Percentiles rank a stretch among this genome's conserved stretches.
Evolutionary conservation across 2,113 vertebrate genomes (phyloP).

Genomic region (Apeltes quadracus): DNA sequence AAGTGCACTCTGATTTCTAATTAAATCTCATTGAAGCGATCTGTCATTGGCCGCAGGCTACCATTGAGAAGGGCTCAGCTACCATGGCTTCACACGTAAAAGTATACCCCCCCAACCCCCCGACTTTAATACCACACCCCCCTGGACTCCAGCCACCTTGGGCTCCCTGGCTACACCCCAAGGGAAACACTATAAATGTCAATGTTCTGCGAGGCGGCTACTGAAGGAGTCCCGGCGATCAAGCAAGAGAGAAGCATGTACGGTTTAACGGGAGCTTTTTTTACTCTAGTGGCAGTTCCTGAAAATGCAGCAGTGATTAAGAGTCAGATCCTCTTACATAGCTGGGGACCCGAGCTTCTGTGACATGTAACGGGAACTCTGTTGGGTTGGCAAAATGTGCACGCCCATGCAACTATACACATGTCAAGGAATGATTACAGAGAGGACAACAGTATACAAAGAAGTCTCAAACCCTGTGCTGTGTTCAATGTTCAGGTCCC

Average conservation of each 20-base stretch:
- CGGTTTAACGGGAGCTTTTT: constrained; percentile 9
- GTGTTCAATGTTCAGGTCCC: constrained; percentile 29
- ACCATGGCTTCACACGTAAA: constrained; percentile 53
- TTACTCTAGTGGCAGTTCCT: constrained; percentile 58
- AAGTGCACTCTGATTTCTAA: constrained; percentile 68
- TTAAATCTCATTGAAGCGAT: constrained; percentile 75
- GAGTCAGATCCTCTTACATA: constrained; percentile 49
- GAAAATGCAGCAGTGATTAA: constrained; percentile 53
- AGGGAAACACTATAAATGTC: constrained; percentile 71
- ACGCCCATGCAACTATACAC: constrained; percentile 7
- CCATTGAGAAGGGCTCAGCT: constrained; percentile 58
- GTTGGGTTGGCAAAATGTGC: constrained; percentile 40
- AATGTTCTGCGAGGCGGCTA: constrained; percentile 41
- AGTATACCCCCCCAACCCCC: constrained; percentile 25
- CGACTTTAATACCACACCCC: constrained; percentile 28
- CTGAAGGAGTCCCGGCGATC: constrained; percentile 42
- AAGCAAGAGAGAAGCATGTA: constrained; percentile 17
- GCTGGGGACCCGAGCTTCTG: constrained; percentile 35
- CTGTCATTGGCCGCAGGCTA: constrained; percentile 67
- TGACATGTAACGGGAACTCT: constrained; percentile 54
- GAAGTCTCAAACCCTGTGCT: constrained; percentile 7
- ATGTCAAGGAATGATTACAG: constrained; percentile 30
- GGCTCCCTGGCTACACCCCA: constrained; percentile 56
- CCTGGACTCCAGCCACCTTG: constrained; percentile 40
- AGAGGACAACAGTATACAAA: constrained; percentile 8